Base-by-base conservation (phyloP, 1,140 invertebrate genomes). In the Drosophila hydei region DNA sequence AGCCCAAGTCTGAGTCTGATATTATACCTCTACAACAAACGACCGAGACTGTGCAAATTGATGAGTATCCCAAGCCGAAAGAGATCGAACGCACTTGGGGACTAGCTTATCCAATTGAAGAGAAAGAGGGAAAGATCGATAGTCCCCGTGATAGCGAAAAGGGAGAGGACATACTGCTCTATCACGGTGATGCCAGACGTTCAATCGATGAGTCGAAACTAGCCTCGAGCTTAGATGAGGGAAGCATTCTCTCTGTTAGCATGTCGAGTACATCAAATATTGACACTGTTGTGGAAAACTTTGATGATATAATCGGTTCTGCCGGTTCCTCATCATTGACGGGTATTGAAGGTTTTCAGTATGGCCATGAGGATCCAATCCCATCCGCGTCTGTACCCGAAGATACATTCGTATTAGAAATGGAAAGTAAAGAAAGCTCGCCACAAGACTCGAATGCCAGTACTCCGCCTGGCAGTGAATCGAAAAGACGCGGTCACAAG, bases 381-480 rank as follows among this genome's bases (percentile, higher is more conserved):
- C 69, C 75, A 47, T 79, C 79, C 4, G 42, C 60, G 8, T 75
- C 81, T 4, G 30, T 91, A 30, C 67, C 79, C n/a, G 78, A 91
- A 43, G 89, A 91, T 30, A 75, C 89, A 16, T 91, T 91, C 27
- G 58, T 80, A 0, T 50, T 91, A 43, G 89, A 91, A 21, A 77
- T 91, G 77, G 89, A 90, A n/a, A 92, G 92, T 40, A 90, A 91
- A 56, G 80, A 91, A 16, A 94, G 94, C 87, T 93, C 93, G 6
- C 93, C 89, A 0, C 76, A 89, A 48, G 89, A 91, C 25, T 90
- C 85, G 4, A 84, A 85, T 69, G 81, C 75, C 7, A 89, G 81
- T 18, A 89, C 89, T n/a, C 79, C 93, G 30, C 93, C 93, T 18
- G 94, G 94, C 12, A 93, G 94, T n/a, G 93, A 93, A 72, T 87